Evolutionary conservation across 1,140 invertebrate genomes (phyloP).

Genomic region (Drosophila orena): DNA sequence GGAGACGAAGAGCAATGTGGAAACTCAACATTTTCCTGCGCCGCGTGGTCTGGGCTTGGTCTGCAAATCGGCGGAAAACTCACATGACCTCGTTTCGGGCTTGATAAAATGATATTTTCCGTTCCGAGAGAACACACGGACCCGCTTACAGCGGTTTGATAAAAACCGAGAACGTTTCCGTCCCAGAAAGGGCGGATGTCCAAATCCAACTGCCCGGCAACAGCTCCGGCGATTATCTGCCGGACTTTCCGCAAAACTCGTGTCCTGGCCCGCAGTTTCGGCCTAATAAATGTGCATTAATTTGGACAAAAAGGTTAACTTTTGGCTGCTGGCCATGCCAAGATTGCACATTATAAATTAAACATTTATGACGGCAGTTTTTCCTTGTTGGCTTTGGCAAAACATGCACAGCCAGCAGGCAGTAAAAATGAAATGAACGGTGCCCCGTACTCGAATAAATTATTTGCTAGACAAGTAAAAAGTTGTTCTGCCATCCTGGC

Average conservation of each 20-base stretch:
- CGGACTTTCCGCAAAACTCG: conserved; percentile 16
- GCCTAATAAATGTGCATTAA: conserved; percentile 64
- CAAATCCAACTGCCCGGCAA: conserved; percentile 36
- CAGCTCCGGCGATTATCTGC: conserved; percentile 29
- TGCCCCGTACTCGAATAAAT: conserved; percentile 26
- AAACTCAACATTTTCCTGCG: conserved; percentile 44
- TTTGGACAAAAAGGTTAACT: conserved; percentile 52
- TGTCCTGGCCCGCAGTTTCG: neutral
- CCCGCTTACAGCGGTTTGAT: conserved; percentile 24
- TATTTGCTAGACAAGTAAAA: conserved; percentile 31
- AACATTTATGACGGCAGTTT: conserved; percentile 39
- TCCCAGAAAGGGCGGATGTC: neutral
- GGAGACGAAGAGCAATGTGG: conserved; percentile 7
- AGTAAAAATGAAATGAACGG: conserved; percentile 28
- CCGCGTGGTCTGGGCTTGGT: conserved; percentile 11
- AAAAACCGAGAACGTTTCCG: conserved; percentile 53
- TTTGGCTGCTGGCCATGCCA: conserved; percentile 26
- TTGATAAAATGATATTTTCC: conserved; percentile 67
- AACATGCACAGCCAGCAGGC: conserved; percentile 32
- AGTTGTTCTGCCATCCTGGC: conserved; percentile 17
- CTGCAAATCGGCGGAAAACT: conserved; percentile 35
- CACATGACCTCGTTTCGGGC: conserved; percentile 67
- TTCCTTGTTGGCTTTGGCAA: neutral
- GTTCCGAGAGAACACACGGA: conserved; percentile 2
- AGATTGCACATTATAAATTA: conserved; percentile 60